Conservation (phyloP, 2,888 invertebrate genomes). For the Buathra laborator region DNA sequence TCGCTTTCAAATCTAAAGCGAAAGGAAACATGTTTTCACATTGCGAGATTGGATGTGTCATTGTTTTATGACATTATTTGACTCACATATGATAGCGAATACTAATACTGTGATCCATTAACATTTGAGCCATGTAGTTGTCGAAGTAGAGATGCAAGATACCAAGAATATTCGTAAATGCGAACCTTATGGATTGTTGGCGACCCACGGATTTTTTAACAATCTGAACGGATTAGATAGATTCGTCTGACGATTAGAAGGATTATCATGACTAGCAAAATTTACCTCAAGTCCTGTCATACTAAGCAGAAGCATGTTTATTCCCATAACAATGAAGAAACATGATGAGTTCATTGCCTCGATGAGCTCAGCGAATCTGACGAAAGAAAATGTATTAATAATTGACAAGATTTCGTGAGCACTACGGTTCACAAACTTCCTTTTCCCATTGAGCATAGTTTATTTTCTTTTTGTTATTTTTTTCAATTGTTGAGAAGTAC, state of each 20-base stretch:
- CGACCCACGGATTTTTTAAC: background rate
- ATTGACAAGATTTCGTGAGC: background rate
- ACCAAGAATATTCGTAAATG: background rate
- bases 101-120: conserved; percentile 24
- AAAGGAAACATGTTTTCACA: background rate
- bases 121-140: conserved; percentile 30
- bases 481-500: too few species aligned
- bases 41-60: background rate
- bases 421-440: too few species aligned
- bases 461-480: too few species aligned
- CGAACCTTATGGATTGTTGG: background rate
- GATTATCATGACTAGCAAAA: background rate
- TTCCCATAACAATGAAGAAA: background rate
- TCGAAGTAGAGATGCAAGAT: conserved; percentile 32
- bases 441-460: too few species aligned
- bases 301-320: background rate
- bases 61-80: background rate
- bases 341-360: background rate
- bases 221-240: background rate
- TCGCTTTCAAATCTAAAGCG: background rate
- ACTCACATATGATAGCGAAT: conserved; percentile 31
- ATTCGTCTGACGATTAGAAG: background rate
- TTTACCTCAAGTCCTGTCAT: background rate
- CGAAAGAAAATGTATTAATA: background rate
- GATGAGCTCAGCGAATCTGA: background rate